Conservation (phyloP, 2,888 invertebrate genomes). For the Oegoconia quadripuncta region DNA sequence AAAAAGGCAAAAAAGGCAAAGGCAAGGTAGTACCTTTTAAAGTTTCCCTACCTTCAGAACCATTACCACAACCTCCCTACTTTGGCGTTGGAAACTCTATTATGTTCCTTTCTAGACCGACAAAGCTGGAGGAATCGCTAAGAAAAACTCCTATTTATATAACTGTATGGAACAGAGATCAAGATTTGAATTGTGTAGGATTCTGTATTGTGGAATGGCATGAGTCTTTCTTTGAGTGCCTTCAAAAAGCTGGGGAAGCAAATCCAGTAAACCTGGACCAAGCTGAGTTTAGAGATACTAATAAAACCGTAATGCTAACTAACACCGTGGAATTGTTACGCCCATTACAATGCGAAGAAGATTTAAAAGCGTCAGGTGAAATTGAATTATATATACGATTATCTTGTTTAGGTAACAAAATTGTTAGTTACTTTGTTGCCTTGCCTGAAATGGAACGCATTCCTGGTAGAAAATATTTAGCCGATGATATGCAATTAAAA, state of each 20-base stretch:
- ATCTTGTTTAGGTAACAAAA: slow-evolving; percentile 60
- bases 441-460: slow-evolving; percentile 70
- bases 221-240: slow-evolving; percentile 54
- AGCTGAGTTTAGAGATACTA: slow-evolving; percentile 59
- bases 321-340: slow-evolving; percentile 59
- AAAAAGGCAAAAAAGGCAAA: slow-evolving; percentile 44
- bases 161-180: slow-evolving; percentile 69
- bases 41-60: slow-evolving; percentile 60
- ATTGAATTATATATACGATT: slow-evolving; percentile 59
- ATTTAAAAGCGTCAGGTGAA: slow-evolving; percentile 65
- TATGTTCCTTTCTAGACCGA: slow-evolving; percentile 64
- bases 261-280: slow-evolving; percentile 64
- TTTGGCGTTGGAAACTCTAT: slow-evolving; percentile 69
- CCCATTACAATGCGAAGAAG: slow-evolving; percentile 64
- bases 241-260: slow-evolving; percentile 48
- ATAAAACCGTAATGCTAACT: slow-evolving; percentile 54
- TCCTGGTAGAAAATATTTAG: slow-evolving; percentile 64
- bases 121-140: slow-evolving; percentile 56
- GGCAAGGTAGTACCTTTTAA: slow-evolving; percentile 40
- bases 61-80: slow-evolving; percentile 66
- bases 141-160: slow-evolving; percentile 61
- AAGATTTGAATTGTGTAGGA: slow-evolving; percentile 61
- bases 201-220: slow-evolving; percentile 63
- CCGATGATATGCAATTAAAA: slow-evolving; percentile 61
- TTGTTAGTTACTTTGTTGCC: slow-evolving; percentile 58